A percentile compares a stretch with the other conserved stretches of the same genome.
Conservation (phyloP, 2,113 vertebrate genomes). For the Cichladusa arquata region DNA sequence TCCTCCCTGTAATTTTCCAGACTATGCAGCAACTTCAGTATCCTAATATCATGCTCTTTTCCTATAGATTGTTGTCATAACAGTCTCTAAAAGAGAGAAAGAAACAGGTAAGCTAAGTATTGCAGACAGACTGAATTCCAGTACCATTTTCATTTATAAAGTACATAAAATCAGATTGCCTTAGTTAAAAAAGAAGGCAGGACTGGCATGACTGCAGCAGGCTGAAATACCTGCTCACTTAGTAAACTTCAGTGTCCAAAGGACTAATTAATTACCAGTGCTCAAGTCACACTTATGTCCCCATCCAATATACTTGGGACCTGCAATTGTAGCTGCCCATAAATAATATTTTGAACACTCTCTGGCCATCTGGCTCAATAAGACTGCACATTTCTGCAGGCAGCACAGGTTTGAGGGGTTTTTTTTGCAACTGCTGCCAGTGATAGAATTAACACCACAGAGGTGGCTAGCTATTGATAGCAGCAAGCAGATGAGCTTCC, state of each 20-base stretch:
- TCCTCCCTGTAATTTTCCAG: neutral
- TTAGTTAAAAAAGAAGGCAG: neutral
- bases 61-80: neutral
- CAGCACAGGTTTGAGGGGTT: fast-evolving
- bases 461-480: neutral
- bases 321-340: neutral
- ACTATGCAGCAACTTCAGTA: neutral
- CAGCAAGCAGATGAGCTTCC: conserved; percentile 2
- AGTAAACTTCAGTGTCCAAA: neutral
- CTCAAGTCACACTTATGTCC: neutral
- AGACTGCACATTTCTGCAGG: neutral
- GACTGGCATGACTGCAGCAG: neutral
- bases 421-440: neutral
- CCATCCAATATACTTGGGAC: neutral
- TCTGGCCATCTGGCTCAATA: neutral
- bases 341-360: neutral
- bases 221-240: neutral
- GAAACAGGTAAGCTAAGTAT: neutral
- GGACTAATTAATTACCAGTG: neutral
- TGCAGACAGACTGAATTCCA: neutral
- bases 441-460: neutral
- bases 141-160: neutral
- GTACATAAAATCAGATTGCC: neutral
- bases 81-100: neutral
- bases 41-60: neutral